Percentiles rank a stretch among this genome's conserved stretches.
Conservation (phyloP, 2,888 invertebrate genomes). For the Torymus tubicola region DNA sequence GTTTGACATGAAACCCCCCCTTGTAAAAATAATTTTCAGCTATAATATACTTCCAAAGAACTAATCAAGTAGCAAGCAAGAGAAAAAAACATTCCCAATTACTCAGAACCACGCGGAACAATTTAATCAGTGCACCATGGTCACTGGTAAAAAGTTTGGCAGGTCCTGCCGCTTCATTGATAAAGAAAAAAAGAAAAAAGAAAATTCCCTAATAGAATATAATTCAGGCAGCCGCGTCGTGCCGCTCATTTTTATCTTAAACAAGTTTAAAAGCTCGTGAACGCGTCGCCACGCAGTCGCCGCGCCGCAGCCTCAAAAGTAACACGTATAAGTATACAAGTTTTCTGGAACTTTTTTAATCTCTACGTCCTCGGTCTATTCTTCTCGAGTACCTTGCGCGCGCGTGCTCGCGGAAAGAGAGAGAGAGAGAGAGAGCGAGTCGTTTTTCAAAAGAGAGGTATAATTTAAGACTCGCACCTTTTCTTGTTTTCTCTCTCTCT, state of each 20-base stretch:
- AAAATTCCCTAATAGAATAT: background rate
- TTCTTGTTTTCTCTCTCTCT: constrained; percentile 36
- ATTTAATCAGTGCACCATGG: too few species aligned
- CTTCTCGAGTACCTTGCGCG: constrained; percentile 30
- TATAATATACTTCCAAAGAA: too few species aligned
- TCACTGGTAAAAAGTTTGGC: too few species aligned
- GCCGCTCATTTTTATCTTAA: constrained; percentile 3
- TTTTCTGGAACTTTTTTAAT: constrained; percentile 54
- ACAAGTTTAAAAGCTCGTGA: constrained; percentile 31
- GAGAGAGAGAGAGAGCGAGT: constrained; percentile 41
- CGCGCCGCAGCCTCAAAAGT: background rate
- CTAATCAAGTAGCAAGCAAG: too few species aligned
- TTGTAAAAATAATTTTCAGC: too few species aligned
- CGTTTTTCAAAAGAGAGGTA: constrained; percentile 53
- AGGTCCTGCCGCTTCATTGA: too few species aligned
- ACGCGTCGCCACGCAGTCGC: too few species aligned
- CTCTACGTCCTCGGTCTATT: constrained; percentile 54
- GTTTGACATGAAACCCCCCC: too few species aligned
- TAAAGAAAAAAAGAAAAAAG: too few species aligned
- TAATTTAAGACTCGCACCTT: constrained; percentile 50
- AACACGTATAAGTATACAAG: constrained; percentile 38
- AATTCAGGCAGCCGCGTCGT: background rate
- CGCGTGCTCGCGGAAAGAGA: background rate
- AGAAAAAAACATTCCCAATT: too few species aligned
- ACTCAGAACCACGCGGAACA: too few species aligned